Evolutionary conservation across 2,888 invertebrate genomes (phyloP).

Genomic region (Laothoe populi): DNA sequence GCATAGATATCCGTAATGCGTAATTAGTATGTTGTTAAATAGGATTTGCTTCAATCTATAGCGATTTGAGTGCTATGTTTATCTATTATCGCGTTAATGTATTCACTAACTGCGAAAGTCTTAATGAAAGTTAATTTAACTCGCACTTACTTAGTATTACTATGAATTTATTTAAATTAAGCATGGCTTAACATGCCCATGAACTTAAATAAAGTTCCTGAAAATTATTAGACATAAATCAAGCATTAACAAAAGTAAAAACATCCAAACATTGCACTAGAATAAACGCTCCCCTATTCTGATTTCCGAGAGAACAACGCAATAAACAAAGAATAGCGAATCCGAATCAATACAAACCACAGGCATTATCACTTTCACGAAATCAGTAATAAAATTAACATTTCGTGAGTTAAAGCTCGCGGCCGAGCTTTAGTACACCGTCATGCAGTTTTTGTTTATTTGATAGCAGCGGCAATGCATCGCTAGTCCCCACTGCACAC

Average conservation of each 20-base stretch:
- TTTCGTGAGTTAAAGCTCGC: constrained; percentile 53
- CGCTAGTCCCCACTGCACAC: constrained; percentile 69
- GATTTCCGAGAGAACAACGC: constrained; percentile 8
- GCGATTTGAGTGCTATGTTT: not conserved
- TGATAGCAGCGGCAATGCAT: constrained; percentile 75
- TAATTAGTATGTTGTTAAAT: constrained; percentile 6
- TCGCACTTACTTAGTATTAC: not conserved
- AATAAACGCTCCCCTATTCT: not conserved
- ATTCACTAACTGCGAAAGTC: not conserved
- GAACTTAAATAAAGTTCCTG: too few relatives aligned
- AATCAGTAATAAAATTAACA: constrained; percentile 61
- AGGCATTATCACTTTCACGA: constrained; percentile 54
- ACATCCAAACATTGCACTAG: not conserved
- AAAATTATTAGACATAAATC: not conserved
- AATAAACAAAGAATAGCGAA: constrained; percentile 27
- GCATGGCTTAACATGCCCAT: too few relatives aligned
- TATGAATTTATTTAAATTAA: not conserved
- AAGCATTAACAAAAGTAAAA: not conserved
- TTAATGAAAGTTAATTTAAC: not conserved
- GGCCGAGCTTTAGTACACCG: constrained; percentile 64
- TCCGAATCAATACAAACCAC: constrained; percentile 43
- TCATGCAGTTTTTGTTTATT: constrained; percentile 79
- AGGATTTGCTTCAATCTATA: not conserved
- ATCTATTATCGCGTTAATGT: constrained; percentile 5
- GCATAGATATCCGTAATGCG: not conserved